A percentile compares a stretch with the other conserved stretches of the same genome.
Conservation (phyloP, 2,888 invertebrate species). For the Pachycephus smyrnensis region DNA sequence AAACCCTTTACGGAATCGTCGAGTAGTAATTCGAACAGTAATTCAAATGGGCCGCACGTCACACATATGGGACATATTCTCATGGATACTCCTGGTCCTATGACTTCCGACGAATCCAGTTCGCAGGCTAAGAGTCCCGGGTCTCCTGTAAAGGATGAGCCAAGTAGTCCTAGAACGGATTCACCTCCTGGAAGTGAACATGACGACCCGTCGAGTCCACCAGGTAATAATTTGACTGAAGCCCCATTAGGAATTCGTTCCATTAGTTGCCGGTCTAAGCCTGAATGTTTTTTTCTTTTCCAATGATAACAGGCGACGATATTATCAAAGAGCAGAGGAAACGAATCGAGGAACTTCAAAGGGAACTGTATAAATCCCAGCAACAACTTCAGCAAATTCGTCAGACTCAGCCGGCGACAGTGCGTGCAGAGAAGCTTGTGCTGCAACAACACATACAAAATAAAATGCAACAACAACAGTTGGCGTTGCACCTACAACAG, state of each 20-base stretch:
- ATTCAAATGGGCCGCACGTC: conserved; percentile 60
- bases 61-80: conserved; percentile 66
- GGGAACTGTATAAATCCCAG: conserved; percentile 83
- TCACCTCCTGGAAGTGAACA: conserved; percentile 66
- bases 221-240: conserved; percentile 52
- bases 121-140: conserved; percentile 59
- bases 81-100: conserved; percentile 65
- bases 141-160: conserved; percentile 60
- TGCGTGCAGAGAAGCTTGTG: conserved; percentile 69
- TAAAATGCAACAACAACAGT: conserved; percentile 74
- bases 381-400: conserved; percentile 78
- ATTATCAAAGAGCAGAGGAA: conserved; percentile 86
- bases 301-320: conserved; percentile 72
- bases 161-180: conserved; percentile 59
- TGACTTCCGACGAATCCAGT: conserved; percentile 60
- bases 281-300: neutral
- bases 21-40: conserved; percentile 49
- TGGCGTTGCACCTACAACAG: conserved; percentile 72
- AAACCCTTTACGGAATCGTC: conserved; percentile 75
- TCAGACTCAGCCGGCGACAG: conserved; percentile 74
- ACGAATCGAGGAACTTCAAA: conserved; percentile 88
- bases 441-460: conserved; percentile 79
- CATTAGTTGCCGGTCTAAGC: conserved; percentile 18
- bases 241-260: neutral
- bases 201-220: conserved; percentile 68